Evolutionary conservation across 2,113 vertebrate species (phyloP).

Genomic region (Sminthopsis crassicaudata): DNA sequence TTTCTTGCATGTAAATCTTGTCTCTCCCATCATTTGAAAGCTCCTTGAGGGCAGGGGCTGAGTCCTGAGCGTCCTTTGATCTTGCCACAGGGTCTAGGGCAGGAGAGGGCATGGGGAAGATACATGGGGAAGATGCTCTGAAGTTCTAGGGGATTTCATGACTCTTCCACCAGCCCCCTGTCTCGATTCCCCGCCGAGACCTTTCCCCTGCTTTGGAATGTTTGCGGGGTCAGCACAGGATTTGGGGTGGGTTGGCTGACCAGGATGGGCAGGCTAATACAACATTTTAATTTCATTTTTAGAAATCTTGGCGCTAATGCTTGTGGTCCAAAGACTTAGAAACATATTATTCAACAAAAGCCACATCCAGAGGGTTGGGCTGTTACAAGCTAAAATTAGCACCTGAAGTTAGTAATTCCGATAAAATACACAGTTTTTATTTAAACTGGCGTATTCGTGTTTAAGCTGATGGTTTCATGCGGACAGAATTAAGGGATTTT

Average conservation of each 20-base stretch:
- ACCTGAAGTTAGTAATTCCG: constrained; percentile 49
- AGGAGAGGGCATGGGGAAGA: background rate
- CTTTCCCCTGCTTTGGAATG: constrained; percentile 2
- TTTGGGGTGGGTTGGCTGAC: background rate
- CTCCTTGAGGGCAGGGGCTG: constrained; percentile 14
- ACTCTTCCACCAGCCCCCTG: background rate
- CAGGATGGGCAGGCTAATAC: background rate
- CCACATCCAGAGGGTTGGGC: background rate
- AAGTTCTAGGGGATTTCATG: background rate
- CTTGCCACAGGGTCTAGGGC: background rate
- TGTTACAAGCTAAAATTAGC: constrained; percentile 38
- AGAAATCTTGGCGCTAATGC: background rate
- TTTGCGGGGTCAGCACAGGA: constrained; percentile 18
- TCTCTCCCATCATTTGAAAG: background rate
- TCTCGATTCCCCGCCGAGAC: background rate
- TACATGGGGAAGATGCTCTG: background rate
- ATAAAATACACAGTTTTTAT: constrained; percentile 41
- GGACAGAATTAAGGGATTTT: constrained; percentile 49
- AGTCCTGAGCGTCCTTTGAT: constrained; percentile 30
- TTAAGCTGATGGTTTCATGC: constrained; percentile 24
- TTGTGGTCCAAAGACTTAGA: background rate
- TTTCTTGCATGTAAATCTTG: constrained; percentile 15
- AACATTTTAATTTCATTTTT: constrained; percentile 53
- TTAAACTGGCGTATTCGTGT: constrained; percentile 50
- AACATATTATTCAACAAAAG: constrained; percentile 8